phyloP scores from a whole-genome alignment of 2,113 vertebrate genomes.

The Pseudorasbora parva region DNA sequence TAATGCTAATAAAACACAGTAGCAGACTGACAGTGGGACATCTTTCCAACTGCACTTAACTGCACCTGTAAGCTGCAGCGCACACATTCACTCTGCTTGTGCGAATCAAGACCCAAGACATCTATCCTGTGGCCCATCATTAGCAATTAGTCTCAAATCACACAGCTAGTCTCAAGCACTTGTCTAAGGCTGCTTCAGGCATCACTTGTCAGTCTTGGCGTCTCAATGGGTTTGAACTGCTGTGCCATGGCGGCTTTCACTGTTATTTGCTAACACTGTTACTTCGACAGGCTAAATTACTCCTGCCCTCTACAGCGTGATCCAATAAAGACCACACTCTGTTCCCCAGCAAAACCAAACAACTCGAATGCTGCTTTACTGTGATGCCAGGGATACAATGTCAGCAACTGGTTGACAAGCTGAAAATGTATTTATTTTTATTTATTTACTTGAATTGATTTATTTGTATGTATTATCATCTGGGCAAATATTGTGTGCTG shows the following conservation, averaged over 20 bases:
- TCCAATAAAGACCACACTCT: slow-evolving; percentile 17
- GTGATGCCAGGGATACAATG: background rate
- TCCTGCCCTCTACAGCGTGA: slow-evolving; percentile 4
- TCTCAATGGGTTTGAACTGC: background rate
- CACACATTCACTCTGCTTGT: background rate
- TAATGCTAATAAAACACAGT: slow-evolving; percentile 56
- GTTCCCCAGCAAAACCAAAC: slow-evolving; percentile 3
- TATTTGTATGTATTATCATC: no score
- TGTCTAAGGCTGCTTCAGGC: slow-evolving; percentile 16
- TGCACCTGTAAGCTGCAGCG: slow-evolving; percentile 17
- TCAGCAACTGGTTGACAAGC: no score
- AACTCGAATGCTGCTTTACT: background rate
- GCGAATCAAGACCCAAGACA: slow-evolving; percentile 9
- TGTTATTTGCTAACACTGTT: slow-evolving; percentile 32
- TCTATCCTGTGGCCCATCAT: slow-evolving; percentile 37
- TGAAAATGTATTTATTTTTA: no score
- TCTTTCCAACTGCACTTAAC: background rate
- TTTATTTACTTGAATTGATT: no score
- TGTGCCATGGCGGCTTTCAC: background rate
- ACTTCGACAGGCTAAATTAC: slow-evolving; percentile 13
- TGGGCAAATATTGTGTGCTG: no score
- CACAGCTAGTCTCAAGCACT: slow-evolving; percentile 31
- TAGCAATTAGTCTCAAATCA: slow-evolving; percentile 33
- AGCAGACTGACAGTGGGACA: slow-evolving; percentile 18
- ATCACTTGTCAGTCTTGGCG: slow-evolving; percentile 14